phyloP scores from a whole-genome alignment of 1,140 invertebrate species.

The Tetramorium alpestre region DNA sequence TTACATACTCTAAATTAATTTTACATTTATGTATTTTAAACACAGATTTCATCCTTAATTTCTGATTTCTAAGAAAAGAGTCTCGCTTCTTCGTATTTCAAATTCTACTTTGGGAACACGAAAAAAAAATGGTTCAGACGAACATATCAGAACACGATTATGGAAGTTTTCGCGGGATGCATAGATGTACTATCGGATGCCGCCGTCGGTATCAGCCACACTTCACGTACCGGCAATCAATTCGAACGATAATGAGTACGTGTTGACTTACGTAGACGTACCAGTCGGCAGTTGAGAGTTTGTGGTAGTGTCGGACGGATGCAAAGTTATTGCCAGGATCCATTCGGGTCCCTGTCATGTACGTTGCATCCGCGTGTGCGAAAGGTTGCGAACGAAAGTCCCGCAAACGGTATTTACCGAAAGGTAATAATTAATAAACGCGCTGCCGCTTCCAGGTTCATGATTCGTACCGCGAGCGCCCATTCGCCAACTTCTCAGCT shows the following conservation, averaged over 20 bases:
- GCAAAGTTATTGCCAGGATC: constrained; percentile 66
- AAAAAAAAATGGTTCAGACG: neutral
- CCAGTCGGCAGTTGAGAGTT: neutral
- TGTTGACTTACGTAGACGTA: constrained; percentile 26
- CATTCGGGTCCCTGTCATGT: constrained; percentile 60
- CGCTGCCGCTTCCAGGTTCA: constrained; percentile 55
- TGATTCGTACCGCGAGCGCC: constrained; percentile 25
- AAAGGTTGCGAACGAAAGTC: constrained; percentile 63
- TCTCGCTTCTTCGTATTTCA: neutral
- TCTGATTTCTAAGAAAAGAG: neutral
- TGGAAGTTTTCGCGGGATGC: constrained; percentile 39
- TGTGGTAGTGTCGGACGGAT: constrained; percentile 24
- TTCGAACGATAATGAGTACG: constrained; percentile 60
- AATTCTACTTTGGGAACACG: neutral
- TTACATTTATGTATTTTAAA: neutral
- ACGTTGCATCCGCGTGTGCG: constrained; percentile 49
- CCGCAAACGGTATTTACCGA: constrained; percentile 65
- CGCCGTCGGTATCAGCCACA: neutral
- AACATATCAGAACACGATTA: neutral
- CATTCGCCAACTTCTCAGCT: neutral
- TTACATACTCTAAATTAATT: neutral
- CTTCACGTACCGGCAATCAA: constrained; percentile 54
- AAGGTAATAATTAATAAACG: constrained; percentile 65
- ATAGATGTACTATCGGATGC: neutral
- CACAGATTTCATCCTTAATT: neutral